A percentile compares a stretch with the other conserved stretches of the same genome.
Conservation (phyloP, 2,113 vertebrate genomes). For the Sylvilagus bachmani region DNA sequence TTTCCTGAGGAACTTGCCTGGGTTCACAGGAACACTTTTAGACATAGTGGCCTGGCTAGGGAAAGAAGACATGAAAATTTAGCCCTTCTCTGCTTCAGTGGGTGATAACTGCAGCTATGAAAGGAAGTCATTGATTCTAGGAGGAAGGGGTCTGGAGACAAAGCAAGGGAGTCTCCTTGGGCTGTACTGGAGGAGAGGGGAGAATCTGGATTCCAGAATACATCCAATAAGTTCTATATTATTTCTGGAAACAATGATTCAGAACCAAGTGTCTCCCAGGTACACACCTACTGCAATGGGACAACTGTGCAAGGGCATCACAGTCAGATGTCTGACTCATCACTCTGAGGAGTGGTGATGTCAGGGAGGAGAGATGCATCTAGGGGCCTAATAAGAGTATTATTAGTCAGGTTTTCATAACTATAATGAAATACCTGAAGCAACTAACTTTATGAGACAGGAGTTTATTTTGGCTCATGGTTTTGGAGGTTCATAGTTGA, state of each 20-base stretch:
- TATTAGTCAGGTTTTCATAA: too few relatives aligned
- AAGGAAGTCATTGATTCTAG: background rate
- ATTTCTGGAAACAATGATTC: background rate
- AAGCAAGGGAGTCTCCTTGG: background rate
- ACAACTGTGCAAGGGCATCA: background rate
- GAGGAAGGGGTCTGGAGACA: background rate
- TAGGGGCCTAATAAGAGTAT: background rate
- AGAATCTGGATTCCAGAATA: background rate
- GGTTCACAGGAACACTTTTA: background rate
- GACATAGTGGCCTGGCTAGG: background rate
- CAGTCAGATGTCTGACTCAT: background rate
- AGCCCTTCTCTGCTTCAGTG: background rate
- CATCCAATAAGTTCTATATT: background rate
- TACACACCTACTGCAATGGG: background rate
- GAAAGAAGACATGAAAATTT: background rate
- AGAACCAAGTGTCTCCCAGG: background rate
- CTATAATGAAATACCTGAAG: too few relatives aligned
- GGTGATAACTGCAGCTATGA: background rate
- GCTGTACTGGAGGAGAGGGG: accelerated
- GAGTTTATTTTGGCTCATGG: too few relatives aligned
- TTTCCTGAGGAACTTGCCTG: background rate
- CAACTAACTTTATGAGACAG: too few relatives aligned
- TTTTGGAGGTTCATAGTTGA: too few relatives aligned
- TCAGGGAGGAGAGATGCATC: background rate
- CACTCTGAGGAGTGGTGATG: background rate